Evolutionary conservation across 2,888 invertebrate genomes (phyloP).

Genomic region (Cephalotes varians): DNA sequence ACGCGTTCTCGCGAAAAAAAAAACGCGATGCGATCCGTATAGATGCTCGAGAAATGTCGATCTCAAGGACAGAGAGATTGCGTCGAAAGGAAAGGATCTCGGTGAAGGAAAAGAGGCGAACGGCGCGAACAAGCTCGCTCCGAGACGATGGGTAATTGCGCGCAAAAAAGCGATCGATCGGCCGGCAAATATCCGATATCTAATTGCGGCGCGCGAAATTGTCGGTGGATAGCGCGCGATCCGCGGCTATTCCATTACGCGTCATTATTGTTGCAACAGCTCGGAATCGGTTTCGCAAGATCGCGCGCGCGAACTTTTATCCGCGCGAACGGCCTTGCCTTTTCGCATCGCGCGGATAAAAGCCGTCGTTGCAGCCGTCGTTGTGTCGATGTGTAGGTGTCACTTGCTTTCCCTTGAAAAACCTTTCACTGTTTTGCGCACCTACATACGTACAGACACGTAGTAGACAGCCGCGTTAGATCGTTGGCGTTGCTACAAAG

Average conservation of each 20-base stretch:
- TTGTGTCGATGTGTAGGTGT: constrained; percentile 78
- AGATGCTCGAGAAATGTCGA: constrained; percentile 29
- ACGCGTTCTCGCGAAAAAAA: neutral
- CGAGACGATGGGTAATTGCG: neutral
- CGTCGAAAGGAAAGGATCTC: constrained; percentile 42
- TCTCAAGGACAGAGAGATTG: constrained; percentile 59
- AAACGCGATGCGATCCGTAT: neutral
- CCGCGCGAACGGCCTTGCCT: constrained; percentile 80
- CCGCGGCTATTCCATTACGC: constrained; percentile 69
- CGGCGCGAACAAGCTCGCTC: neutral
- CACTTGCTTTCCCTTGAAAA: constrained; percentile 82
- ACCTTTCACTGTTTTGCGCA: constrained; percentile 83
- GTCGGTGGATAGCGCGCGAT: constrained; percentile 27
- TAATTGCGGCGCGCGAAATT: constrained; percentile 51
- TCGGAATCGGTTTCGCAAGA: constrained; percentile 79
- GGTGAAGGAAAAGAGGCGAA: constrained; percentile 3
- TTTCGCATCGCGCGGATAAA: constrained; percentile 75
- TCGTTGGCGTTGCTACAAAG: constrained; percentile 75
- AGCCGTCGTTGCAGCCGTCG: constrained; percentile 12
- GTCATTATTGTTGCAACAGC: constrained; percentile 79
- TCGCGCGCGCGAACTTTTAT: constrained; percentile 78
- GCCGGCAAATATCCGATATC: constrained; percentile 33
- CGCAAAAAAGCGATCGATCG: constrained; percentile 30
- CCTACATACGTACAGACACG: constrained; percentile 70
- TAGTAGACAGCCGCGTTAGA: constrained; percentile 72